phyloP scores from a whole-genome alignment of 1,140 invertebrate species.

The Apolygus lucorum region DNA sequence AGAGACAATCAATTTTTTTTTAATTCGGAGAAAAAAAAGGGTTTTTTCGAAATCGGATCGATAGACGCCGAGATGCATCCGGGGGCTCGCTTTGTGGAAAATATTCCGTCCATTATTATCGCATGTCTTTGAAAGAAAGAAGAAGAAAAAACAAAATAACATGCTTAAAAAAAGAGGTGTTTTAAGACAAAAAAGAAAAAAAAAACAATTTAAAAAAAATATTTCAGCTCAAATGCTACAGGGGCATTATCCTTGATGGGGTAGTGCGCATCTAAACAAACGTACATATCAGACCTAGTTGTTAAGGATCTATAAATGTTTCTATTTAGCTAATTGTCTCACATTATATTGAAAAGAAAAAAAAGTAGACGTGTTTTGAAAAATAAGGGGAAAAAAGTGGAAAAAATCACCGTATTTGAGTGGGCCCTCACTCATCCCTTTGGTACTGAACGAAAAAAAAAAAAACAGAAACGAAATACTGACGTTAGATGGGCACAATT shows the following conservation, averaged over 20 bases:
- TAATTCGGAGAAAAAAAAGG: constrained; percentile 20
- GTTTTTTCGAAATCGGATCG: constrained; percentile 6
- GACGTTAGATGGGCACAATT: too few species aligned
- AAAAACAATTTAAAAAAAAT: constrained; percentile 23
- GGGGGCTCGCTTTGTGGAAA: constrained; percentile 28
- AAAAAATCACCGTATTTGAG: neutral
- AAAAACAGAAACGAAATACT: too few species aligned
- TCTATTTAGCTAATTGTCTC: constrained; percentile 31
- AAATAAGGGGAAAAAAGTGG: neutral
- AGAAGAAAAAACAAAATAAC: constrained; percentile 17
- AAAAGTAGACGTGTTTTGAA: constrained; percentile 7
- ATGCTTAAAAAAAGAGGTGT: constrained; percentile 13
- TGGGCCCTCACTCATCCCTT: constrained; percentile 3
- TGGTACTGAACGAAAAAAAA: neutral
- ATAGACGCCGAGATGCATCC: constrained; percentile 11
- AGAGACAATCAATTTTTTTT: constrained; percentile 20
- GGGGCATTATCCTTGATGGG: constrained; percentile 28
- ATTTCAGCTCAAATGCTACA: constrained; percentile 32
- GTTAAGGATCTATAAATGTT: constrained; percentile 31
- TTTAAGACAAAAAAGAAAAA: constrained; percentile 28
- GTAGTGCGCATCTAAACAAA: constrained; percentile 30
- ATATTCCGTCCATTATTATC: constrained; percentile 32
- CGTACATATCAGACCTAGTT: constrained; percentile 32
- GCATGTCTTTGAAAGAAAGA: constrained; percentile 29
- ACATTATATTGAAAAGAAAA: neutral